These are phyloP conservation scores for Eptesicus fuscus DNA, from an alignment of 2,113 vertebrate species.

Conservation along the genomic window DNA sequence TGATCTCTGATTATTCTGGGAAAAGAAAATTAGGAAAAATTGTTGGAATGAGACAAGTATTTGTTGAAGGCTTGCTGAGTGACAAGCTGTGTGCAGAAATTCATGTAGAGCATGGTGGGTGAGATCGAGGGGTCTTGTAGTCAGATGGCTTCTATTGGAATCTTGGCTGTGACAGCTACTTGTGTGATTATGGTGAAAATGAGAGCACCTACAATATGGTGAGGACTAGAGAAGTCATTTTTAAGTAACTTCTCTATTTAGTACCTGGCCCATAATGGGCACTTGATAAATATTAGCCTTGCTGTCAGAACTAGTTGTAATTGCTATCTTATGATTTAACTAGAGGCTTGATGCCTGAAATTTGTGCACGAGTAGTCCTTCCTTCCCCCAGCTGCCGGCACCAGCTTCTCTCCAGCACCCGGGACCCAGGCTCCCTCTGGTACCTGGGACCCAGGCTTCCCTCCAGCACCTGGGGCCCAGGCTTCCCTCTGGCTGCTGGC, in stretches of 20 bases:
- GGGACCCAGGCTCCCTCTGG: too few species aligned
- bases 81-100: not conserved
- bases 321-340: not conserved
- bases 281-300: not conserved
- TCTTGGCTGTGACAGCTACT: not conserved
- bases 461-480: too few species aligned
- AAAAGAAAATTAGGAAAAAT: slow-evolving; percentile 3
- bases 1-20: not conserved
- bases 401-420: too few species aligned
- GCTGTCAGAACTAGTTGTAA: not conserved
- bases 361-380: not conserved
- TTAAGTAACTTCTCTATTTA: not conserved
- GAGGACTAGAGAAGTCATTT: not conserved
- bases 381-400: too few species aligned
- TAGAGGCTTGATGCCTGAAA: not conserved
- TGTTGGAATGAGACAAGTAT: not conserved
- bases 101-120: not conserved
- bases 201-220: not conserved
- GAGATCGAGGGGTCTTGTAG: not conserved
- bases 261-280: not conserved
- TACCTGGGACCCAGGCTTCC: too few species aligned
- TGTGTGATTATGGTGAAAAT: not conserved
- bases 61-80: not conserved
- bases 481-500: too few species aligned
- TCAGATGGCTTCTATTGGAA: not conserved